These are phyloP conservation scores for Molorchus minor DNA, from an alignment of 2,888 invertebrate genomes.

Conservation along the genomic window DNA sequence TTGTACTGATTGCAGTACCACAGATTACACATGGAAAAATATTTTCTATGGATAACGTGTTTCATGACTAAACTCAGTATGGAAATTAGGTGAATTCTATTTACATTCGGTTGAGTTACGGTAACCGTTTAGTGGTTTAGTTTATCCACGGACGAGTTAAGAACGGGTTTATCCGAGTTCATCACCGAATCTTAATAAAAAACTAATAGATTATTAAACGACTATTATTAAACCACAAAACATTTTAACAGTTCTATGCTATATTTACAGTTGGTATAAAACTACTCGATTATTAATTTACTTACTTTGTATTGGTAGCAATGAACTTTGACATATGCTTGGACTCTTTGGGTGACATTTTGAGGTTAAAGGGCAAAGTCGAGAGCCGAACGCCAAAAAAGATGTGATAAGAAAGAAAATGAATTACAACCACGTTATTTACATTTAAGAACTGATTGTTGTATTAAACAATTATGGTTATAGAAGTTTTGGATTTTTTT, in stretches of 20 bases:
- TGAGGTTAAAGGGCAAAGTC: constrained; percentile 3
- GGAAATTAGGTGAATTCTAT: not conserved
- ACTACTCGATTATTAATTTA: no score
- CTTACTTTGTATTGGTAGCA: not conserved
- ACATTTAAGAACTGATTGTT: constrained; percentile 1
- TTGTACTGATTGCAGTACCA: no score
- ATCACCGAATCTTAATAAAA: no score
- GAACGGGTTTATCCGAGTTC: no score
- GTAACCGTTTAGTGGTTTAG: no score
- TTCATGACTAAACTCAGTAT: not conserved
- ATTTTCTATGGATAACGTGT: no score
- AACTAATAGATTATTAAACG: no score
- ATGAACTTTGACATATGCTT: not conserved
- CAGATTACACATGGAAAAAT: no score
- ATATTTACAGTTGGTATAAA: no score
- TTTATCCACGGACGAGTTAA: no score
- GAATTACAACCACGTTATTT: not conserved
- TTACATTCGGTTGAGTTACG: not conserved
- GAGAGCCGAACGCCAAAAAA: constrained; percentile 4
- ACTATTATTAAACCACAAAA: no score
- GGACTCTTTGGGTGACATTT: constrained; percentile 7
- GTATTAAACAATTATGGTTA: not conserved
- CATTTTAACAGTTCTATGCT: no score
- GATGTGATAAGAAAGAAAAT: constrained; percentile 9
- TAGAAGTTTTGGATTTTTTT: constrained; percentile 16